Base-by-base conservation (phyloP, 2,113 vertebrate genomes). In the Notothenia coriiceps region DNA sequence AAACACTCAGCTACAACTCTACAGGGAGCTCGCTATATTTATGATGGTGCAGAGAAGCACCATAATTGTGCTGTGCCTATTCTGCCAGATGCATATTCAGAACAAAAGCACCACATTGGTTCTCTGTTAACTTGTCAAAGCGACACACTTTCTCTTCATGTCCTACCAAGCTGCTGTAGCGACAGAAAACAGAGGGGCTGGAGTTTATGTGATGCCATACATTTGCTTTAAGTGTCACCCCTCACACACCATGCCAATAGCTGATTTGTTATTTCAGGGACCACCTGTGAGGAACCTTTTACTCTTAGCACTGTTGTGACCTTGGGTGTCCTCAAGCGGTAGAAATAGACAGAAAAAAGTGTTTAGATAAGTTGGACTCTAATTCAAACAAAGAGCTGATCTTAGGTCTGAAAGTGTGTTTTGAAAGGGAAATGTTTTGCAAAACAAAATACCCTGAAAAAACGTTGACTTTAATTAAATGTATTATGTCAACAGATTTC, bases 11-110 rank as follows among this genome's bases (percentile, higher is more conserved):
- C 35, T 64, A 14, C 73, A 73, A 81, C 68, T 62, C 85, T 52
- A 62, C 71, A 84, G 82, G 78, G 73, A 90, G 56, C 9, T 22
- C 40, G 80, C 72, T 85, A 74, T 67, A 80, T 86, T 82, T 85
- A 76, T 60, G 1, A 13, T 20, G 22, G 49, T 14, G 63, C 72
- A 79, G 43, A 78, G 18, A 46, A 17, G 44, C 18, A 18, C 66
- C 68, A 18, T 70, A 74, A 73, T 50, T 60, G 61, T 75, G 33
- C 55, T 81, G 80, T 55, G 4, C 68, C 29, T 64, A 47, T 86
- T 86, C 81, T 90, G 85, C 69, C 77, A 85, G 17, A 78, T 62
- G 52, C 20, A n/a, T 65, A 64, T n/a, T 59, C 54, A 66, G 63
- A 74, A 68, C 40, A 77, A 70, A 84, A 75, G 70, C 35, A 51